Evolutionary conservation across 1,140 invertebrate genomes (phyloP), one percentile per base, ranked within the genome.

Genomic region (Bursaphelenchus mucronatus): DNA sequence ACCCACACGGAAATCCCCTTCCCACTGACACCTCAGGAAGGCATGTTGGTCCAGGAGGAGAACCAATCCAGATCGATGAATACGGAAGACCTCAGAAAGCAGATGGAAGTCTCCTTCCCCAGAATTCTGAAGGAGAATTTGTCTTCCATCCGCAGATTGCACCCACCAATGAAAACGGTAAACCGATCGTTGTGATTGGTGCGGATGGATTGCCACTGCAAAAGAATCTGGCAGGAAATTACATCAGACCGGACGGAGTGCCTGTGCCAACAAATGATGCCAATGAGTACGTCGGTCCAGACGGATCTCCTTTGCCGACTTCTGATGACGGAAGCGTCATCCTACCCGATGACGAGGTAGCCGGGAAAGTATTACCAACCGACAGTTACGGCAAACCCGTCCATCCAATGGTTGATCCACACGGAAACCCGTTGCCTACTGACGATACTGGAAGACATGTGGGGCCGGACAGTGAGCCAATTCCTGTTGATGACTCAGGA

Each of bases 291-390:
- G 40, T 75, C 17, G 71, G 61, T 15, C 75, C 75, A 47, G 75
- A 75, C 58, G 75, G 75, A n/a, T 68, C 72, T 6, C 74, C 74
- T 21, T 54, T 75, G 10, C 74, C 74, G 49, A 73, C 68, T 5
- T 63, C 78, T 54, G 43, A 19, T 13, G 47, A 61, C 11, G 67
- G 74, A 47, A 13, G 1, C 5, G 13, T 39, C 3, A 21, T 64
- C 19, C 21, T 43, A 39, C 57, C 63, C 49, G 63, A 63, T 61
- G 50, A 15, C 0, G 54, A 63, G 10, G 43, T 59, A 10, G 30
- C 58, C 11, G 41, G 39, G 6, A 53, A 55, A 30, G 19, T 44
- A 17, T 40, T 75, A 3, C 75, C 74, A 10, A 74, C 73, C 5
- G 72, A 74, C 51, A 40, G 19, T 13, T 51, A 45, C 41, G 74